These are phyloP conservation scores for Plectropomus leopardus DNA, from an alignment of 2,113 vertebrate genomes.

Conservation along the genomic window DNA sequence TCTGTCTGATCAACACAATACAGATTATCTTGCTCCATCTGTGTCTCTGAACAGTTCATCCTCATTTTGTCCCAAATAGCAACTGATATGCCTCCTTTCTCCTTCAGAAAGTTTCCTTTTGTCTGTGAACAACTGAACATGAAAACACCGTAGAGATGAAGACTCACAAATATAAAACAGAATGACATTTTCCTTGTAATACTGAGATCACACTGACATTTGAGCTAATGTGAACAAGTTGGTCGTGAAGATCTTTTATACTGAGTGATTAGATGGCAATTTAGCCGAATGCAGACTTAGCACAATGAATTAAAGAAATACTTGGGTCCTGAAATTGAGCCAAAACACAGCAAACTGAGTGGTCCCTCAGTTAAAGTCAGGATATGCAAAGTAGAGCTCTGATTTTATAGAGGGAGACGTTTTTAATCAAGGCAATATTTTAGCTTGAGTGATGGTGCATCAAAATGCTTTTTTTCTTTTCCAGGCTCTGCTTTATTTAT, in stretches of 20 bases:
- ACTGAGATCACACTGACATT: neutral
- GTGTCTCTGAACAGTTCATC: slow-evolving; percentile 26
- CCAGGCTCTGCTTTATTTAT: slow-evolving; percentile 35
- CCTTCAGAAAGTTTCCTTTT: slow-evolving; percentile 25
- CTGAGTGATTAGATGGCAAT: neutral
- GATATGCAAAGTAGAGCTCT: neutral
- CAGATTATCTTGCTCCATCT: slow-evolving; percentile 36
- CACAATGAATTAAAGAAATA: neutral
- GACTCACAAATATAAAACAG: slow-evolving; percentile 9
- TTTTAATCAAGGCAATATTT: slow-evolving; percentile 13
- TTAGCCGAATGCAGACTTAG: neutral
- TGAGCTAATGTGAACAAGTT: slow-evolving; percentile 6
- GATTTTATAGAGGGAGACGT: neutral
- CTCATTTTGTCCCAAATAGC: slow-evolving; percentile 39
- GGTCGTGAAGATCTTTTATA: neutral
- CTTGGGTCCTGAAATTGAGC: neutral
- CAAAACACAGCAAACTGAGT: neutral
- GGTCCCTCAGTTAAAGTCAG: neutral
- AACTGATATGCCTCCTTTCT: neutral
- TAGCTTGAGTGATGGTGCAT: slow-evolving; percentile 8
- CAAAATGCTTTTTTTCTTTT: slow-evolving; percentile 12
- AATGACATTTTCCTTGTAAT: slow-evolving; percentile 29
- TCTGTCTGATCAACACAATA: slow-evolving; percentile 22
- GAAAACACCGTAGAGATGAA: slow-evolving; percentile 24
- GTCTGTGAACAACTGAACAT: slow-evolving; percentile 27